Percentiles rank a stretch among this genome's conserved stretches.
These are phyloP conservation scores for Trogon surrucura DNA, from an alignment of 2,113 vertebrate species.

Conservation along the genomic window DNA sequence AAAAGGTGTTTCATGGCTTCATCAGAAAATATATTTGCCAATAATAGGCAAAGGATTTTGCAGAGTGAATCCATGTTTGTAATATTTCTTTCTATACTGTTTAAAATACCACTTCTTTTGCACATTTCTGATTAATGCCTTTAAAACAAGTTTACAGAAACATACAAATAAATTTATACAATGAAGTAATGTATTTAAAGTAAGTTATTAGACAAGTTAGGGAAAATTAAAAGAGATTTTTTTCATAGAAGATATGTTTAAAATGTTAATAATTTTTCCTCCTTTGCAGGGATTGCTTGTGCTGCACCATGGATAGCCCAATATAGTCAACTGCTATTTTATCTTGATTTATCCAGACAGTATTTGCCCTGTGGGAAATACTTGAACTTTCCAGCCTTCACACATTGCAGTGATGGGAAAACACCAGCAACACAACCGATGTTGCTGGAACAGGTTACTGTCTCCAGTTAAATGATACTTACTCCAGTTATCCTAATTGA, in stretches of 20 bases:
- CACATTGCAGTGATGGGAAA: slow-evolving; percentile 47
- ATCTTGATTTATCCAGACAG: slow-evolving; percentile 63
- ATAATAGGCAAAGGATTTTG: not conserved
- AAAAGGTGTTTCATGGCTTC: not conserved
- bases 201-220: not conserved
- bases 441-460: slow-evolving; percentile 33
- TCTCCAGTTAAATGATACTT: slow-evolving; percentile 37
- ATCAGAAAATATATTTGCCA: not conserved
- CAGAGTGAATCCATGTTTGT: not conserved
- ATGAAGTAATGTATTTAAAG: not conserved
- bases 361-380: slow-evolving; percentile 64
- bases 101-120: not conserved
- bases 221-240: not conserved
- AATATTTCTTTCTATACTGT: not conserved
- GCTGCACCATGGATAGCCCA: not conserved
- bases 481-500: not conserved
- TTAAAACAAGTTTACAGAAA: not conserved
- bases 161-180: not conserved
- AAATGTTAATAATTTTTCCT: not conserved
- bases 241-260: not conserved
- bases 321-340: slow-evolving; percentile 31
- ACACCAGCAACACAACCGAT: slow-evolving; percentile 19
- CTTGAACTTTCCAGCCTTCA: slow-evolving; percentile 59
- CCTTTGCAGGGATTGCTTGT: not conserved
- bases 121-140: not conserved